phyloP scores from a whole-genome alignment of 92 coral and sea anemone genomes.

The Porites cylindrica region DNA sequence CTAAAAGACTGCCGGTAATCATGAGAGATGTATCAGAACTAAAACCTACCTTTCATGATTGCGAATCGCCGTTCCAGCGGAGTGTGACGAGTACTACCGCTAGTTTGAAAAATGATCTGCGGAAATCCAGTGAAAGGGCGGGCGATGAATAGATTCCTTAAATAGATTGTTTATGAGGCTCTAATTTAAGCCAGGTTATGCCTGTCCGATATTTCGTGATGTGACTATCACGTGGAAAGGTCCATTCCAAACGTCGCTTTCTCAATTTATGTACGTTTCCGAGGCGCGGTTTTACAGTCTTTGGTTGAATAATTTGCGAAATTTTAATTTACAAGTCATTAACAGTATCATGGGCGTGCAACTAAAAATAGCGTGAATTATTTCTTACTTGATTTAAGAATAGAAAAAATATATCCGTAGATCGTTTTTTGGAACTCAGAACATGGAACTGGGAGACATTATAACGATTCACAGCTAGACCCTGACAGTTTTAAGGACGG shows the following conservation, averaged over 20 bases:
- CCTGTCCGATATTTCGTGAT: not conserved
- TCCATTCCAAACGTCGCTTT: not conserved
- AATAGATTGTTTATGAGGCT: not conserved
- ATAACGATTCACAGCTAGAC: no score
- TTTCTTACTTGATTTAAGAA: not conserved
- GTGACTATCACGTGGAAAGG: not conserved
- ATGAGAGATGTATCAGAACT: not conserved
- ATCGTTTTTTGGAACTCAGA: no score
- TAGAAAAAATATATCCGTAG: no score
- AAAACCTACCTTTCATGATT: conserved; percentile 44
- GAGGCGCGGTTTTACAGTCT: conserved; percentile 39
- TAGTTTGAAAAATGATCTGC: no score
- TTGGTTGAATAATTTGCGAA: conserved; percentile 10
- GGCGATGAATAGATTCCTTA: not conserved
- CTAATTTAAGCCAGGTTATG: not conserved
- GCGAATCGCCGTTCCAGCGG: not conserved
- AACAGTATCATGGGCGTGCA: not conserved
- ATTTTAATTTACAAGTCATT: conserved; percentile 6
- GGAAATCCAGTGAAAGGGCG: not conserved
- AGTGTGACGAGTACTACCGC: not conserved
- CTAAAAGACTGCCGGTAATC: not conserved
- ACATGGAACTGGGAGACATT: no score
- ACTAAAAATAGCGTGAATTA: not conserved
- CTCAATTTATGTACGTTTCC: not conserved
- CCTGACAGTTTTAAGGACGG: no score